These are phyloP conservation scores for Tiliqua scincoides DNA, from an alignment of 2,113 vertebrate species.

Conservation along the genomic window DNA sequence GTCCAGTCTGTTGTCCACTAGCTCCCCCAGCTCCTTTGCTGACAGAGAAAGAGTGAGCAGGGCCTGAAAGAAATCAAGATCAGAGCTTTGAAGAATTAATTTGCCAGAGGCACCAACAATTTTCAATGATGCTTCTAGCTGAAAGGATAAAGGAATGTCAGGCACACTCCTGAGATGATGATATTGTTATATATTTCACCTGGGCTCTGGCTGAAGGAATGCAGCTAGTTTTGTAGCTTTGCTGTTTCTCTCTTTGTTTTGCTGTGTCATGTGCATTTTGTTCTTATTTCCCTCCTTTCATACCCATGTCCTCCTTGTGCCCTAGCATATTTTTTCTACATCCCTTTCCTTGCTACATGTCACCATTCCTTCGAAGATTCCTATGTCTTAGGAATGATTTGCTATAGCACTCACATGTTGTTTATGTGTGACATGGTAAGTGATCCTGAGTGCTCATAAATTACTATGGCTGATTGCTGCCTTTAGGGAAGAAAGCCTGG, in stretches of 20 bases:
- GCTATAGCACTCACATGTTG: not conserved
- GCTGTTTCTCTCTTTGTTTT: not conserved
- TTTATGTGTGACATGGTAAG: constrained; percentile 4
- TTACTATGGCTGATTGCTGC: not conserved
- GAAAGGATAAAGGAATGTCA: not conserved
- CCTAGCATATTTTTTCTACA: not conserved
- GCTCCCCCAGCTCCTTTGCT: not conserved
- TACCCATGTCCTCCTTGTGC: not conserved
- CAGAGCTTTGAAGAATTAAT: not conserved
- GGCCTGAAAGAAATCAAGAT: not conserved
- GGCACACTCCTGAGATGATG: accelerated
- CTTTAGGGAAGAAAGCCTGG: not conserved
- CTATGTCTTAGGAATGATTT: not conserved
- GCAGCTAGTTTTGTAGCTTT: not conserved
- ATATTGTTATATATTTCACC: not conserved
- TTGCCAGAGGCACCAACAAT: not conserved
- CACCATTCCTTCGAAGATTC: not conserved
- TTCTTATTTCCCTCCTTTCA: not conserved
- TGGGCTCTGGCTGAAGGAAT: not conserved
- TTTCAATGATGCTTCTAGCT: accelerated
- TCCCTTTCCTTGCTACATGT: too few species aligned
- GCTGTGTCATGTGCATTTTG: not conserved
- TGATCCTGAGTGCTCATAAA: not conserved
- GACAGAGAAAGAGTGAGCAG: not conserved
- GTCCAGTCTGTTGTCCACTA: not conserved